Percentiles rank a stretch among this genome's conserved stretches.
Conservation (phyloP, 2,113 vertebrate species). For the Oncorhynchus tshawytscha region DNA sequence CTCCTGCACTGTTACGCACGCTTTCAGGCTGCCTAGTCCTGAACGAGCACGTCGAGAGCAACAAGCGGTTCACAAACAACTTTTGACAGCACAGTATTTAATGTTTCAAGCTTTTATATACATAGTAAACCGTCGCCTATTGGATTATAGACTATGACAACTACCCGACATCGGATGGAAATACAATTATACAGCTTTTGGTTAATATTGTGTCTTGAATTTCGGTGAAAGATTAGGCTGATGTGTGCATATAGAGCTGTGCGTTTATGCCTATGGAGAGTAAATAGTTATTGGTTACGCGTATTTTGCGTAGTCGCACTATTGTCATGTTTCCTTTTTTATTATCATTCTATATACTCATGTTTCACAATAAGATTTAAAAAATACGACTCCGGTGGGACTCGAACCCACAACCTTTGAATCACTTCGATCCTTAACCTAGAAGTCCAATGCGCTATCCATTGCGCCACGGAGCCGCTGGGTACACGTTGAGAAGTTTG, state of each 20-base stretch:
- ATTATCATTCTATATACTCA: not conserved
- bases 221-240: not conserved
- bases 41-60: not conserved
- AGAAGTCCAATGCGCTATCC: constrained; percentile 2
- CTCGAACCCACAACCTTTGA: constrained; percentile 4
- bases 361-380: not conserved
- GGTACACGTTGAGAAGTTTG: accelerated
- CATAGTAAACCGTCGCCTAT: not conserved
- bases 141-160: not conserved
- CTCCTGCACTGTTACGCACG: not conserved
- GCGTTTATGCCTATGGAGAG: too few relatives aligned
- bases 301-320: too few relatives aligned
- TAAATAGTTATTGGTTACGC: too few relatives aligned
- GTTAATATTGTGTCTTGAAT: not conserved
- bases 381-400: not conserved
- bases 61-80: not conserved
- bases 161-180: not conserved
- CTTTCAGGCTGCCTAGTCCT: not conserved
- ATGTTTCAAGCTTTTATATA: not conserved
- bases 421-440: not conserved
- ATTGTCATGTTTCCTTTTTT: not conserved
- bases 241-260: too few relatives aligned
- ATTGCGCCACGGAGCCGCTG: not conserved
- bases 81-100: not conserved
- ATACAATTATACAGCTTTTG: not conserved